phyloP scores from a whole-genome alignment of 2,113 vertebrate species.

The Dasypus novemcinctus region DNA sequence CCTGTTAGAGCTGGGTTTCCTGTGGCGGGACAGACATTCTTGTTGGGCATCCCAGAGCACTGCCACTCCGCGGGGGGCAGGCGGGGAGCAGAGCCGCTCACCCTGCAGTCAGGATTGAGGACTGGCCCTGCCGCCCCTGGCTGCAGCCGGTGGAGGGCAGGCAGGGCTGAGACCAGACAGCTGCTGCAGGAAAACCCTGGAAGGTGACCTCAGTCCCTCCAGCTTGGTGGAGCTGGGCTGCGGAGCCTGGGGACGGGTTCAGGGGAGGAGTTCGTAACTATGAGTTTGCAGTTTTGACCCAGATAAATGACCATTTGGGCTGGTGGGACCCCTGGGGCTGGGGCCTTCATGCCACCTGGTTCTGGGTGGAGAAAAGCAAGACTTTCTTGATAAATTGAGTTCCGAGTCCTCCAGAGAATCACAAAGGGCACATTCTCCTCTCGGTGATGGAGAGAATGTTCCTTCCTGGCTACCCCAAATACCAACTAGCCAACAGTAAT shows the following conservation, averaged over 20 bases:
- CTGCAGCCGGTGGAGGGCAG: background rate
- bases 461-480: background rate
- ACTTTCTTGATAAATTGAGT: background rate
- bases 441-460: background rate
- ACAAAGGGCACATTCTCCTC: background rate
- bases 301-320: slow-evolving; percentile 41
- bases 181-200: background rate
- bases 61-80: background rate
- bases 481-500: background rate
- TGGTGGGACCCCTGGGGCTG: background rate
- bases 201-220: background rate
- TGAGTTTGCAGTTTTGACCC: background rate
- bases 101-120: background rate
- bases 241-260: rapidly evolving
- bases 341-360: background rate
- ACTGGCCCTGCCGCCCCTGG: background rate
- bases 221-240: background rate
- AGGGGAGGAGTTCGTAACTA: background rate
- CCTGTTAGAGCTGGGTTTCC: background rate
- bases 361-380: background rate
- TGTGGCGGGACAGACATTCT: background rate
- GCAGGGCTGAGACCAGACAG: background rate
- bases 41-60: background rate
- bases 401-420: background rate
- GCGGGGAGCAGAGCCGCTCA: background rate